Evolutionary conservation across 2,888 invertebrate genomes (phyloP), one percentile per base, ranked within the genome.

Genomic region (Anorthoa munda): DNA sequence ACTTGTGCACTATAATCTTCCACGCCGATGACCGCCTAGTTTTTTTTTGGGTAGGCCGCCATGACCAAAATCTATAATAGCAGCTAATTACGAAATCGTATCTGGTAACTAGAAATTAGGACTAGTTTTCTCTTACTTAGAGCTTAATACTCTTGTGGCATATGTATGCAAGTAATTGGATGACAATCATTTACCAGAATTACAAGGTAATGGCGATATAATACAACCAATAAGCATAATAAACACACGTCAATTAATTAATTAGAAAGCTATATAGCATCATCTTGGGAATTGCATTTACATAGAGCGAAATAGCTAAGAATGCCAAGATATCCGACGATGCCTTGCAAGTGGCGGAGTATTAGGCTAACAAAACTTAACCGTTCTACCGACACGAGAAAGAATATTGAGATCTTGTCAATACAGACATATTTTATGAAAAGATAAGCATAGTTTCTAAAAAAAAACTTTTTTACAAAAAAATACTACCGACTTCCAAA

Each of bases 161-260:
- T 66, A 15, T 51, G 39, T 45, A 12, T 15, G 45, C 68, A 53
- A 48, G 45, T 53, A 55, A 70, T 55, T 31, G 15, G 15, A 55
- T 68, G 17, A 11, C 4, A 45, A 46, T 31, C 0, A 56, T 71
- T 56, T 56, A 23, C 23, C 17, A 48, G 31, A 56, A n/a, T 23
- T 23, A 55, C 18, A 15, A 21, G 15, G 17, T 46, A 45, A 67
- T 45, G 2, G 9, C 4, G 4, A 26, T 31, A 46, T 21, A 2
- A 26, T 46, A 31, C 26, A 4, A 15, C 13, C 17, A 9, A 51
- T 21, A 17, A 21, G 18, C 17, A 17, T 31, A 18, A 31, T 58
- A 15, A n/a, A 65, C 46, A 65, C 46, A 46, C 21, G 4, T n/a
- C n/a, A 45, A 7, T 31, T 21, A 46, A 31, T 55, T 70, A 21